These are phyloP conservation scores for Ianthella basta DNA, from an alignment of 37 sponge, comb jelly and placozoan genomes.

Conservation along the genomic window DNA sequence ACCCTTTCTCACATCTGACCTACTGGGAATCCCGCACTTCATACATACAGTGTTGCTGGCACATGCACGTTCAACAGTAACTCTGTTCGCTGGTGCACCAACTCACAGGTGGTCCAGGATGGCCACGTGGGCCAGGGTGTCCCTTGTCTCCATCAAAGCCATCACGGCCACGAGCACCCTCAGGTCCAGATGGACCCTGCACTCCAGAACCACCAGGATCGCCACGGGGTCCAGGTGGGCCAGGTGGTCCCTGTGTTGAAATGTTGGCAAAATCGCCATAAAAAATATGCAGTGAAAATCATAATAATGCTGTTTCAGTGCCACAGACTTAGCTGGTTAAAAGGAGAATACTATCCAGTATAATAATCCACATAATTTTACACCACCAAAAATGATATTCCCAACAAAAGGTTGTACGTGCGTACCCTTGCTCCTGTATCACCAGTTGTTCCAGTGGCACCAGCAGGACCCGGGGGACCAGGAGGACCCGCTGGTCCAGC, in stretches of 20 bases:
- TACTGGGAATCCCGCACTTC: no score
- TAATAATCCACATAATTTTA: no score
- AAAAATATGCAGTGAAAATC: neutral
- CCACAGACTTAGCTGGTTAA: no score
- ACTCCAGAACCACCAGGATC: conserved; percentile 14
- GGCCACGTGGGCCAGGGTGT: conserved; percentile 61
- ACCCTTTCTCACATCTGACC: no score
- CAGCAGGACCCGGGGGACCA: conserved; percentile 57
- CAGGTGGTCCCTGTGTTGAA: conserved; percentile 16
- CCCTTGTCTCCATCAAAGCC: conserved; percentile 63
- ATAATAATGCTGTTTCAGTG: neutral
- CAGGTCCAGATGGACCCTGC: conserved; percentile 31
- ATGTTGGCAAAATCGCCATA: neutral
- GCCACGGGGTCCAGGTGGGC: conserved; percentile 23
- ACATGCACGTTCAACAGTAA: no score
- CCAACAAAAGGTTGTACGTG: no score
- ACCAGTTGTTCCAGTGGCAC: conserved; percentile 56
- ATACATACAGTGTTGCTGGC: no score
- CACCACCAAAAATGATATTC: no score
- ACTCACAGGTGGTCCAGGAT: conserved; percentile 50
- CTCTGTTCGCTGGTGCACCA: no score
- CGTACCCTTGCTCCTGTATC: conserved; percentile 16
- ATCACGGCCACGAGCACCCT: conserved; percentile 11
- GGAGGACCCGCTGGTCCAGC: conserved; percentile 73
- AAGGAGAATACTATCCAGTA: no score